A percentile compares a stretch with the other conserved stretches of the same genome.
Evolutionary conservation across 2,113 vertebrate genomes (phyloP).

Genomic region (Columbina picui): DNA sequence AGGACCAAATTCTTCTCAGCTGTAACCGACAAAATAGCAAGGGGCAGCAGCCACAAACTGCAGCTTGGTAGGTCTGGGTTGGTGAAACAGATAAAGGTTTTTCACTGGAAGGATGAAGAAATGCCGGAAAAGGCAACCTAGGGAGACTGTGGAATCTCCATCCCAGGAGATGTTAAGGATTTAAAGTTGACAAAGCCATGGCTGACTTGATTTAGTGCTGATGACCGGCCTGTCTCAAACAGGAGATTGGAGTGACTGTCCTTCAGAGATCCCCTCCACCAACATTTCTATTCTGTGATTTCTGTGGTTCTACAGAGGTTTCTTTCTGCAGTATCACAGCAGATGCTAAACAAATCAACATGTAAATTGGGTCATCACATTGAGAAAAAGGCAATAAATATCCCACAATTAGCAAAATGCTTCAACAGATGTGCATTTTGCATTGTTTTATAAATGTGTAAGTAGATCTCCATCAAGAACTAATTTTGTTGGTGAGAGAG

Average conservation of each 20-base stretch:
- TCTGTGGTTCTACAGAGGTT: neutral
- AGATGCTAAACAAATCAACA: neutral
- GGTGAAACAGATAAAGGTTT: neutral
- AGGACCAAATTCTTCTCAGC: neutral
- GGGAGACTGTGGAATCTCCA: neutral
- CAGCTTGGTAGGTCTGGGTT: neutral
- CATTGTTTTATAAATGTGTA: neutral
- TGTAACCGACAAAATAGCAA: neutral
- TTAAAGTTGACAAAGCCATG: neutral
- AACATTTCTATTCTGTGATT: neutral
- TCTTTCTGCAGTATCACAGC: neutral
- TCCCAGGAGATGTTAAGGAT: neutral
- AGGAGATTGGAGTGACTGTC: neutral
- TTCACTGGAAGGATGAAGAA: neutral
- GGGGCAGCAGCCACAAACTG: neutral
- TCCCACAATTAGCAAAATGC: neutral
- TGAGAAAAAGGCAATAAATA: constrained; percentile 1
- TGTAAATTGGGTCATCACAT: neutral
- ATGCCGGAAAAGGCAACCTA: neutral
- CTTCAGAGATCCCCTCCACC: neutral
- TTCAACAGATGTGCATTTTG: neutral
- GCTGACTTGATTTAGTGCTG: neutral
- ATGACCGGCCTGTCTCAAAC: neutral
- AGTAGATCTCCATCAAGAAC: neutral
- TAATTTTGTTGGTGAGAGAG: neutral